A percentile compares a stretch with the other conserved stretches of the same genome.
Evolutionary conservation across 2,113 vertebrate species (phyloP).

Genomic region (Mellivora capensis): DNA sequence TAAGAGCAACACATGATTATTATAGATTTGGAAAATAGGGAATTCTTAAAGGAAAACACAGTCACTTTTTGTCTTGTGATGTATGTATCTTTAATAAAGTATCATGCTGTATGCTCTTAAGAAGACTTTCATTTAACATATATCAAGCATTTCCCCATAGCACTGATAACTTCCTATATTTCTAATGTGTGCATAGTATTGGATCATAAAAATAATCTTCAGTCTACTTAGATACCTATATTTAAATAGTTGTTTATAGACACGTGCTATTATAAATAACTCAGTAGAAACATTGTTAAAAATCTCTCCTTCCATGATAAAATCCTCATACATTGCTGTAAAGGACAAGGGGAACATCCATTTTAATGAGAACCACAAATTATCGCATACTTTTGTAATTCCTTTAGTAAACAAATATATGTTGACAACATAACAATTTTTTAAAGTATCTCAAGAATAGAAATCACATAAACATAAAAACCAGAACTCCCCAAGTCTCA

Average conservation of each 20-base stretch:
- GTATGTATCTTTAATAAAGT: neutral
- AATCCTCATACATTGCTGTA: neutral
- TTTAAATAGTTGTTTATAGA: neutral
- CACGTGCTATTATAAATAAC: neutral
- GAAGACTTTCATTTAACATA: neutral
- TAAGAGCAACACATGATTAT: neutral
- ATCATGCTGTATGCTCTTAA: neutral
- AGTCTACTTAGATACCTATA: neutral
- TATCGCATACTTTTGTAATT: neutral
- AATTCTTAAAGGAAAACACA: neutral
- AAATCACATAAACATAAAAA: neutral
- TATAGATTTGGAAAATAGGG: neutral
- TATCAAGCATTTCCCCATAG: neutral
- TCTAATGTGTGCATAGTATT: neutral
- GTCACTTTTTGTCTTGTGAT: neutral
- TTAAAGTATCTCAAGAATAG: neutral
- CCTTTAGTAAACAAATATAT: neutral
- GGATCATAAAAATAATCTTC: neutral
- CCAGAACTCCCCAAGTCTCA: neutral
- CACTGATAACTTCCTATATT: neutral
- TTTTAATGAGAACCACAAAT: neutral
- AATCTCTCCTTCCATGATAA: neutral
- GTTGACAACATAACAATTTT: neutral
- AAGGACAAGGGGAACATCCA: neutral
- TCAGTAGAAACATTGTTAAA: neutral